Evolutionary conservation across 2,113 vertebrate genomes (phyloP).

Genomic region (Forbesichthys papilliferus): DNA sequence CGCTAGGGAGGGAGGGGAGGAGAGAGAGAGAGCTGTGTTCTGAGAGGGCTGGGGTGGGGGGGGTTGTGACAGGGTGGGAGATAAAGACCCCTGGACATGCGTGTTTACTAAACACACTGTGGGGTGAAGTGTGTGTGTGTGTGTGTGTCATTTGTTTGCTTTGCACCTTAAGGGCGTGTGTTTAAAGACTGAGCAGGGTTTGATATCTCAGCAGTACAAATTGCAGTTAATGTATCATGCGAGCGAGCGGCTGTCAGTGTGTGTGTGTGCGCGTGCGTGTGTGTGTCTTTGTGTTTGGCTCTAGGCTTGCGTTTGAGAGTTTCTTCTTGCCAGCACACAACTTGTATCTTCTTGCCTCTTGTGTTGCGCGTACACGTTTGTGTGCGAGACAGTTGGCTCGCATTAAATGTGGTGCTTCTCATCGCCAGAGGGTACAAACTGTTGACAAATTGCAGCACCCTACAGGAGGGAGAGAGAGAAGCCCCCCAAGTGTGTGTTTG

Average conservation of each 20-base stretch:
- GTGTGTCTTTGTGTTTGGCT: slow-evolving; percentile 21
- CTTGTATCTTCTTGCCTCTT: slow-evolving; percentile 8
- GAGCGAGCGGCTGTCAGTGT: not conserved
- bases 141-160: not conserved
- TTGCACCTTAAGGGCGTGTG: not conserved
- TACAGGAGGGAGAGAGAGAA: no score
- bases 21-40: not conserved
- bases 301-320: no score
- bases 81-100: slow-evolving; percentile 24
- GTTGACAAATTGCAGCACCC: slow-evolving; percentile 26
- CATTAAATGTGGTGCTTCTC: slow-evolving; percentile 41
- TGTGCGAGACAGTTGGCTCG: slow-evolving; percentile 45
- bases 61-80: slow-evolving; percentile 10
- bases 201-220: slow-evolving; percentile 24
- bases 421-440: slow-evolving; percentile 30
- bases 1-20: not conserved
- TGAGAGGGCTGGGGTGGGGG: not conserved
- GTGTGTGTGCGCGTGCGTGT: not conserved
- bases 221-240: not conserved
- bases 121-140: slow-evolving; percentile 27
- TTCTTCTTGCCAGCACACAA: no score
- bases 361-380: slow-evolving; percentile 19
- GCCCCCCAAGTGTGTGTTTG: not conserved
- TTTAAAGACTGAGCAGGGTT: slow-evolving; percentile 8
- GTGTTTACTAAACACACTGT: slow-evolving; percentile 19